These are phyloP conservation scores for Patiria miniata DNA, from an alignment of 35 echinoderm and acorn worm genomes.

Conservation along the genomic window DNA sequence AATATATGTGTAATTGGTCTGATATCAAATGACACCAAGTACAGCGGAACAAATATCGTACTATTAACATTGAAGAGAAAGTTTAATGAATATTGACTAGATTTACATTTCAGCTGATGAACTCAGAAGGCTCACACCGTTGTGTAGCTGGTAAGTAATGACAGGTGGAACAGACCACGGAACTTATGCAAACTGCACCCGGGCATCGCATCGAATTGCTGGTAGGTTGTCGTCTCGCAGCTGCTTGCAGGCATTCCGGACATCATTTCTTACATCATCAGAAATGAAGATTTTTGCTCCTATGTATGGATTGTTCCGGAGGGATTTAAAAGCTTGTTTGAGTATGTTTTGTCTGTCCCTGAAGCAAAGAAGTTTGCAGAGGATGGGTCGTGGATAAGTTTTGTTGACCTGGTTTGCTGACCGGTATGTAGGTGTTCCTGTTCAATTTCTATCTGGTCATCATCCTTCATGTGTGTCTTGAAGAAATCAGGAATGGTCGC, in stretches of 20 bases:
- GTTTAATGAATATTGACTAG: too few relatives aligned
- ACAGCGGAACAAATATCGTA: too few relatives aligned
- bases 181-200: background rate
- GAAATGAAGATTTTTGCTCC: background rate
- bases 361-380: background rate
- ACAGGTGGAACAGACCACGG: too few relatives aligned
- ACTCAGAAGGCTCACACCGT: too few relatives aligned
- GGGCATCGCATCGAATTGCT: background rate
- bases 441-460: background rate
- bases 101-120: too few relatives aligned
- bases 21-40: too few relatives aligned
- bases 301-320: background rate
- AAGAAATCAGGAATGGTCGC: too few relatives aligned
- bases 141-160: too few relatives aligned
- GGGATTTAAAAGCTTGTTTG: background rate
- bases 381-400: background rate
- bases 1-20: too few relatives aligned
- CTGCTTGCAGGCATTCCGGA: background rate
- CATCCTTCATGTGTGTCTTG: background rate
- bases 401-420: background rate
- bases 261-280: background rate
- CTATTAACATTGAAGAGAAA: too few relatives aligned
- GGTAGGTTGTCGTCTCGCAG: too few relatives aligned
- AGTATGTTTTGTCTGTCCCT: background rate
- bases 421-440: background rate